These are phyloP conservation scores for Dryoscopus gambensis DNA, from an alignment of 2,113 vertebrate species.

Conservation along the genomic window DNA sequence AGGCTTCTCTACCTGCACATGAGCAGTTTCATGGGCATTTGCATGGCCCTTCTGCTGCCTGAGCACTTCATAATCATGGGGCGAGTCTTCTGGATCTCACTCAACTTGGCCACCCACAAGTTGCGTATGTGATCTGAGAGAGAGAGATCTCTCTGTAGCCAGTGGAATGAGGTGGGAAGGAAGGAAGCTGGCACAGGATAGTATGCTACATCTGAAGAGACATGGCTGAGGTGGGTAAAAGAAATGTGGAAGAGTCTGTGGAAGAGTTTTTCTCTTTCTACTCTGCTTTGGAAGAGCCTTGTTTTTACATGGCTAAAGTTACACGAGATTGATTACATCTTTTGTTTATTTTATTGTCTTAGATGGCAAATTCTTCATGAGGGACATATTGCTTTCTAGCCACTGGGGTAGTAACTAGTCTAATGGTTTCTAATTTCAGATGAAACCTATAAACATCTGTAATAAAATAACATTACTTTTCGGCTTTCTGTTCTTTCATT, in stretches of 20 bases:
- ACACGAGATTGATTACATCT: neutral
- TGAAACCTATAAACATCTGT: neutral
- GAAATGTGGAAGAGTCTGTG: neutral
- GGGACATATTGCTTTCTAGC: neutral
- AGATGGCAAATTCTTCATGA: neutral
- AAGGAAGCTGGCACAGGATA: neutral
- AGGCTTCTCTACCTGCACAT: neutral
- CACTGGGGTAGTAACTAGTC: neutral
- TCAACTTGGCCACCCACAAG: neutral
- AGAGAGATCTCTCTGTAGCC: neutral
- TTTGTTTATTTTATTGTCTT: neutral
- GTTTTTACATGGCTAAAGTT: neutral
- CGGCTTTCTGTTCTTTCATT: neutral
- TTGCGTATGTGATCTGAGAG: neutral
- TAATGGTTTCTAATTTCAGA: neutral
- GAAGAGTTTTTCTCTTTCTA: neutral
- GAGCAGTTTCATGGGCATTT: neutral
- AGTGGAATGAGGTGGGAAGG: neutral
- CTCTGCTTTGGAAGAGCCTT: neutral
- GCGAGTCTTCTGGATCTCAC: neutral
- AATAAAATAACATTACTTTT: neutral
- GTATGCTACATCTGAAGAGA: neutral
- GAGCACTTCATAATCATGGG: neutral
- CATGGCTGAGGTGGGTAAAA: neutral
- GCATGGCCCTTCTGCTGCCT: fast-evolving